Base-by-base conservation (phyloP, 2,797 vertebrate species). In the Danio jaintianensis region DNA sequence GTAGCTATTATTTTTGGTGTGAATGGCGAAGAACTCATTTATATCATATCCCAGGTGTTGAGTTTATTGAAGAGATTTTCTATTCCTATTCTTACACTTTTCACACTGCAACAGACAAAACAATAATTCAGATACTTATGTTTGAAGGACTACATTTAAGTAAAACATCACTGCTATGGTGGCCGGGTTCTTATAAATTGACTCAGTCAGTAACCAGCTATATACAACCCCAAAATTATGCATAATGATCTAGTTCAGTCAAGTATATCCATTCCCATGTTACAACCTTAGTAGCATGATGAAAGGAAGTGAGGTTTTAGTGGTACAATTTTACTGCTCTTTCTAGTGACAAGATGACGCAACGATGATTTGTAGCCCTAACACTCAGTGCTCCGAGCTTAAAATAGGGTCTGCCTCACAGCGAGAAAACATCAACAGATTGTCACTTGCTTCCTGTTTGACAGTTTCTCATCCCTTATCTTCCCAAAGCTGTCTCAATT, bases 281-380 rank as follows among this genome's bases (percentile, higher is more conserved):
- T 9, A n/a, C 55, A 79, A 55, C 20, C 38, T 53, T 15, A 52
- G 15, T 7, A 18, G 40, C 42, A 29, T 72, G 15, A 64, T 66
- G 7, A 73, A 80, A 73, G 59, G 59, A 79, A 79, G 59, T 55
- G 16, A 63, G 40, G 58, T 66, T 76, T 66, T 20, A 66, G 55
- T 36, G 15, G 45, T 22, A 68, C n/a, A 70, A 42, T 78, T 79
- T 71, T 42, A 72, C 20, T 2, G 47, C 79, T 81, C 74, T 87
- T 86, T 85, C 75, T 77, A 43, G 79, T 80, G 85, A 79, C 89
- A 84, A 81, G 89, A 89, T 88, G 86, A 87, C 81, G 88, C 87
- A 92, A 91, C 82, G 83, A 82, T 69, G 63, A 75, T 69, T 55
- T n/a, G 62, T 38, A 53, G n/a, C 50, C 15, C 22, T 63, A 67